Conservation (phyloP, 2,888 invertebrate genomes). For the Plagodis dolabraria region DNA sequence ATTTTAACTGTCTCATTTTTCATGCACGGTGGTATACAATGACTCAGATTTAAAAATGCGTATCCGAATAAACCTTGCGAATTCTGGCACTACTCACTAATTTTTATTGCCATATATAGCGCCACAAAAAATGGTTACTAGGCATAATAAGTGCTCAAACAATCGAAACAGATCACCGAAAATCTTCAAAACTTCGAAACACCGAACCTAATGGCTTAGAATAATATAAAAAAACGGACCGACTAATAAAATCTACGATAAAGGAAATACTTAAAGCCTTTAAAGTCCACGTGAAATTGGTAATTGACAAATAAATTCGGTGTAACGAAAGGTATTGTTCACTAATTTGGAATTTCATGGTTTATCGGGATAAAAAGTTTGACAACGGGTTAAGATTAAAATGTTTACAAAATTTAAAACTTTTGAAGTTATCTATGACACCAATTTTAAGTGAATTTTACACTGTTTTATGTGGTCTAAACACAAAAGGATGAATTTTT, state of each 20-base stretch:
- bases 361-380: constrained; percentile 32
- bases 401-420: too few relatives aligned
- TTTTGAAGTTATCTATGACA: too few relatives aligned
- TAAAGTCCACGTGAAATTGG: constrained; percentile 53
- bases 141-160: neutral
- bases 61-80: too few relatives aligned
- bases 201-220: constrained; percentile 13
- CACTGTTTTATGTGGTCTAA: too few relatives aligned
- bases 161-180: constrained; percentile 6
- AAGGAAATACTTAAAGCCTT: constrained; percentile 40
- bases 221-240: constrained; percentile 37
- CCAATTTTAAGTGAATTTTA: too few relatives aligned
- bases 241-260: constrained; percentile 37
- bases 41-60: too few relatives aligned
- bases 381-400: constrained; percentile 9
- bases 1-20: neutral
- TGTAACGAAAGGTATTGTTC: constrained; percentile 45
- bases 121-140: neutral
- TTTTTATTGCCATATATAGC: too few relatives aligned
- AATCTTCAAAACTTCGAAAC: constrained; percentile 9
- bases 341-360: constrained; percentile 47
- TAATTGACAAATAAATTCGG: constrained; percentile 48
- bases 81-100: too few relatives aligned
- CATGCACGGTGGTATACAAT: neutral
- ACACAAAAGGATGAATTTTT: too few relatives aligned